Base-by-base conservation (phyloP, 2,888 invertebrate species). In the Melinopterus prodromus region DNA sequence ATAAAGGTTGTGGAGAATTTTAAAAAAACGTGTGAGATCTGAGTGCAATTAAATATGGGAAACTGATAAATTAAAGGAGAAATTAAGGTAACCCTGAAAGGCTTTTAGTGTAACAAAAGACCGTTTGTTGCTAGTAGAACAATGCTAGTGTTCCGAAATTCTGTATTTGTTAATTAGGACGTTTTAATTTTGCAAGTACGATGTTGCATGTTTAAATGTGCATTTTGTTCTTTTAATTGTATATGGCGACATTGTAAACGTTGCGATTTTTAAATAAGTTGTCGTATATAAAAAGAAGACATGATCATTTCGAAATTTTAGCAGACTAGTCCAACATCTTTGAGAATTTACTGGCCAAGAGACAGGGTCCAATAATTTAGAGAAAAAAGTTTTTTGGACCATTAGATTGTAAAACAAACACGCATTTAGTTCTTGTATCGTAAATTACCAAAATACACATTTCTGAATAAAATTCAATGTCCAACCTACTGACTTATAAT, bases 61-160 rank as follows among this genome's bases (percentile, higher is more conserved):
- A 53, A 53, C 5, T 53, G 53, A 53, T 53, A 53, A 53, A 53
- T 4, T 53, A 53, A 53, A 53, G 53, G 5, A 9, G 53, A 53
- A 2, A 53, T 53, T 53, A 12, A 53, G 12, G 53, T 53, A 53
- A 53, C 53, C 53, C 53, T 53, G 53, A 9, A 53, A 53, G 53
- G 53, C 53, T 53, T 53, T 53, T 53, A 53, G 53, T 53, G 53
- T 53, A 53, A 53, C 53, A 53, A 53, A 53, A 53, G 53, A 53
- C 7, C 53, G 53, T 53, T 53, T 53, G 12, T 53, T 53, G 53
- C 5, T 53, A 53, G 53, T 12, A 53, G 53, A 53, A 53, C 53
- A 53, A 53, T 53, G 53, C 2, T 12, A 53, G 3, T 53, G 53
- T 53, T 53, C 53, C 53, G 53, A 53, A 53, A 53, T 53, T 53